These are phyloP conservation scores for Halocynthia aurantium DNA, from an alignment of 23 tunicate species.

Conservation along the genomic window DNA sequence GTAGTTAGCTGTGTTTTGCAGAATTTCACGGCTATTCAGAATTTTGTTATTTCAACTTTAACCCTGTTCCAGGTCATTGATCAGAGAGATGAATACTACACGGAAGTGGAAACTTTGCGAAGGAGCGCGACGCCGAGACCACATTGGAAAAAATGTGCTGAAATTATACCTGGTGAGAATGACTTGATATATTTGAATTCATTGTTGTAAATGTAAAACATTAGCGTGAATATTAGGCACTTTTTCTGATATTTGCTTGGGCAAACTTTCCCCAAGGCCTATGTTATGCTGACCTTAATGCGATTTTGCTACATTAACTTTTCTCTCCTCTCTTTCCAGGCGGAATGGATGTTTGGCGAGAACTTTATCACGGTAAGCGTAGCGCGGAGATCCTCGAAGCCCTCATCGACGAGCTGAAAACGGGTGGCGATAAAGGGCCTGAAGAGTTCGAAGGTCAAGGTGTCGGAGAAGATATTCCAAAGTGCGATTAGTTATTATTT, in stretches of 20 bases:
- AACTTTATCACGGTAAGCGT: slow-evolving; percentile 43
- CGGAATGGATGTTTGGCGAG: slow-evolving; percentile 77
- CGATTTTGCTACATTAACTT: background rate
- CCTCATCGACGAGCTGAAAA: slow-evolving; percentile 52
- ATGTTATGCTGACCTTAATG: background rate
- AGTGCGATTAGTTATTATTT: slow-evolving; percentile 37
- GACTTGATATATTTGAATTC: background rate
- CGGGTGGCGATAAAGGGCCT: slow-evolving; percentile 60
- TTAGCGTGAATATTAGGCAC: no score
- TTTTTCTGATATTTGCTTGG: no score
- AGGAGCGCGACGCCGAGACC: slow-evolving; percentile 95
- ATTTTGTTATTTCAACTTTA: background rate
- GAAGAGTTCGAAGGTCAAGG: slow-evolving; percentile 74
- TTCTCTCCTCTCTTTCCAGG: slow-evolving; percentile 8
- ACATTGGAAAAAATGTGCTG: slow-evolving; percentile 59
- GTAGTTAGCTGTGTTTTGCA: background rate
- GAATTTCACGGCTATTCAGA: background rate
- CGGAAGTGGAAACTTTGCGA: slow-evolving; percentile 57
- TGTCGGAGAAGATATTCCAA: slow-evolving; percentile 73
- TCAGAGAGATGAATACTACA: slow-evolving; percentile 83
- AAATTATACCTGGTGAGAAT: slow-evolving; percentile 48
- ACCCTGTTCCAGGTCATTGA: slow-evolving; percentile 47
- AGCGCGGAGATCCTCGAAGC: slow-evolving; percentile 67
- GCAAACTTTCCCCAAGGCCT: no score
- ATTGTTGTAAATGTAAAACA: no score